Percentiles rank a stretch among this genome's conserved stretches.
phyloP scores from a whole-genome alignment of 2,888 invertebrate genomes.

The Coelinius sp. region DNA sequence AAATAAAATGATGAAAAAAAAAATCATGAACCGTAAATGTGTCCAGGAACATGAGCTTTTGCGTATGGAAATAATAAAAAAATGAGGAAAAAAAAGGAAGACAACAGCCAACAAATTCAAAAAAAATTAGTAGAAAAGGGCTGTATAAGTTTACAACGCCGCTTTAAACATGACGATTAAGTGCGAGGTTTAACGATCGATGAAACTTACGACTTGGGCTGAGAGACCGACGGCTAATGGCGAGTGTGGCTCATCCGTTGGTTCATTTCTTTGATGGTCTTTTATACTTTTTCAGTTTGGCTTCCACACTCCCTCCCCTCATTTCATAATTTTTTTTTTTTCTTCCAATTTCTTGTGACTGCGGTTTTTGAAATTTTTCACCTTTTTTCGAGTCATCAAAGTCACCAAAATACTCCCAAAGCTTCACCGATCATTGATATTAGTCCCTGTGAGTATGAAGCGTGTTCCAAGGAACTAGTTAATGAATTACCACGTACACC shows the following conservation, averaged over 20 bases:
- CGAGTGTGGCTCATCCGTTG: constrained; percentile 39
- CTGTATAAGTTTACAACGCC: constrained; percentile 64
- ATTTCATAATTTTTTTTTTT: neutral
- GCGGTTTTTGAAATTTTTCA: constrained; percentile 18
- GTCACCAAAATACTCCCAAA: neutral
- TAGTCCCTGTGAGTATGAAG: constrained; percentile 2
- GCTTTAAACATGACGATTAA: constrained; percentile 68
- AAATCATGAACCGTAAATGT: constrained; percentile 15
- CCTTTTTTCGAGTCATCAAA: constrained; percentile 26
- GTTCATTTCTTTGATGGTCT: constrained; percentile 33
- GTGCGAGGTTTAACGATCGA: constrained; percentile 68
- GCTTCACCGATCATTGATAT: neutral
- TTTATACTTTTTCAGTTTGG: constrained; percentile 14
- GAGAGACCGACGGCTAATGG: constrained; percentile 47
- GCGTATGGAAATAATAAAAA: constrained; percentile 35
- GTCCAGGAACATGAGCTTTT: constrained; percentile 41
- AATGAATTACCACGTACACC: constrained; percentile 46
- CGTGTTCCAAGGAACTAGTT: constrained; percentile 36
- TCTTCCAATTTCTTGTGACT: constrained; percentile 7
- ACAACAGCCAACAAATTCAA: too few species aligned
- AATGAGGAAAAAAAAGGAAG: constrained; percentile 31
- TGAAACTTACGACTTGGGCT: constrained; percentile 52
- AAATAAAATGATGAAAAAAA: constrained; percentile 24
- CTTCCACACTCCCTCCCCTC: neutral
- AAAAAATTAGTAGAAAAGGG: constrained; percentile 27